phyloP scores from a whole-genome alignment of 1,140 invertebrate genomes.

The Amphibalanus amphitrite region DNA sequence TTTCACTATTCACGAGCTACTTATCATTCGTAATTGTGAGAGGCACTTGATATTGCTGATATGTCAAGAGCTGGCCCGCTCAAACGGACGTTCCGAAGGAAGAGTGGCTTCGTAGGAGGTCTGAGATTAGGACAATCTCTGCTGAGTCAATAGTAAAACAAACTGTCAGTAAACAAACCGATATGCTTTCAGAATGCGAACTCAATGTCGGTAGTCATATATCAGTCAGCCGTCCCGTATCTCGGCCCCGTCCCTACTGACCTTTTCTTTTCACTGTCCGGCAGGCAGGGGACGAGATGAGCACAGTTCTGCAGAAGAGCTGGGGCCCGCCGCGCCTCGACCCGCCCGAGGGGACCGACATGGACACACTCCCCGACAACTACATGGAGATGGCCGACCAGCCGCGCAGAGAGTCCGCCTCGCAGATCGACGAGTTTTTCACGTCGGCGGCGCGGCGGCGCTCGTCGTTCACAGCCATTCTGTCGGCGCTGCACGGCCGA shows the following conservation, averaged over 20 bases:
- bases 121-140: too few relatives aligned
- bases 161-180: too few relatives aligned
- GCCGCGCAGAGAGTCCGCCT: conserved; percentile 38
- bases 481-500: not conserved
- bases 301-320: not conserved
- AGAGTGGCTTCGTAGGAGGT: too few relatives aligned
- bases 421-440: conserved; percentile 51
- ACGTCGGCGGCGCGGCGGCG: conserved; percentile 23
- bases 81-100: too few relatives aligned
- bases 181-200: too few relatives aligned
- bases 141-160: too few relatives aligned
- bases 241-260: too few relatives aligned
- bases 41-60: too few relatives aligned
- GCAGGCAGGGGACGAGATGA: not conserved
- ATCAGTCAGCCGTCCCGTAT: not conserved
- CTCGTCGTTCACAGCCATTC: not conserved
- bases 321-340: not conserved
- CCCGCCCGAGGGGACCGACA: conserved; percentile 5
- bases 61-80: too few relatives aligned
- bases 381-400: conserved; percentile 19
- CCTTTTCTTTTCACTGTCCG: not conserved
- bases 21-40: too few relatives aligned
- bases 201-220: too few relatives aligned
- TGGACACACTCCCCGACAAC: conserved; percentile 12
- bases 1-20: too few relatives aligned